Conservation (phyloP, 2,888 invertebrate species). For the Cheilosia impressa region DNA sequence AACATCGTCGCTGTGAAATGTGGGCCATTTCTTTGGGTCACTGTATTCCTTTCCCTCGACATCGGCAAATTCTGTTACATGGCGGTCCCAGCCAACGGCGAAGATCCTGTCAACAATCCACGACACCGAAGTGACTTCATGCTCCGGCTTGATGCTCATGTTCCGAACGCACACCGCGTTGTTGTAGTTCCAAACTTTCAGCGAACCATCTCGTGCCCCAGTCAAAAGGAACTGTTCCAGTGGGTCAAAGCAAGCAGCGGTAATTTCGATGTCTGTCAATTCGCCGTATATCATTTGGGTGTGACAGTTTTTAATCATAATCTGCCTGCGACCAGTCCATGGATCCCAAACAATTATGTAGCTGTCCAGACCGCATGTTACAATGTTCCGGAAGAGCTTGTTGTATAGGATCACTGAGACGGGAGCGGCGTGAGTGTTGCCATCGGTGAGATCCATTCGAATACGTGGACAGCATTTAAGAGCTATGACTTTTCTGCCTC, state of each 20-base stretch:
- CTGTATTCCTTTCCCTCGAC: conserved; percentile 84
- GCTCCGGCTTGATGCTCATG: conserved; percentile 87
- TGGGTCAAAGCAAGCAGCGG: conserved; percentile 86
- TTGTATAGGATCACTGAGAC: conserved; percentile 91
- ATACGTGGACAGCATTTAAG: conserved; percentile 88
- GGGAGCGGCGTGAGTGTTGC: conserved; percentile 88
- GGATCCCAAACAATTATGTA: conserved; percentile 93
- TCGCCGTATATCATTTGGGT: conserved; percentile 88
- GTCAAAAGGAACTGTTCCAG: conserved; percentile 89
- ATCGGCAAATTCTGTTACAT: conserved; percentile 88
- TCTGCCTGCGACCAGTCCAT: conserved; percentile 87
- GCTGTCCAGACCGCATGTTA: conserved; percentile 91
- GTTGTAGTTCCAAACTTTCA: conserved; percentile 93
- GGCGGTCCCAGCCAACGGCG: conserved; percentile 91
- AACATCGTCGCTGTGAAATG: conserved; percentile 90
- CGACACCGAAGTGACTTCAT: conserved; percentile 86
- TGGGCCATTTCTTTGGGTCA: conserved; percentile 89
- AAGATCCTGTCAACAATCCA: conserved; percentile 88
- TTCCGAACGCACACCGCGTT: conserved; percentile 89
- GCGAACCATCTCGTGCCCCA: conserved; percentile 90
- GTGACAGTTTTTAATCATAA: conserved; percentile 89
- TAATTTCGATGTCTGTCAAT: conserved; percentile 82
- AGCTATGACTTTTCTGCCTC: conserved; percentile 87
- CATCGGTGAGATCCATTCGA: conserved; percentile 88
- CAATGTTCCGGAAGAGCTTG: conserved; percentile 89